Percentiles rank a stretch among this genome's conserved stretches.
Conservation (phyloP, 2,113 vertebrate species). For the Carettochelys insculpta region DNA sequence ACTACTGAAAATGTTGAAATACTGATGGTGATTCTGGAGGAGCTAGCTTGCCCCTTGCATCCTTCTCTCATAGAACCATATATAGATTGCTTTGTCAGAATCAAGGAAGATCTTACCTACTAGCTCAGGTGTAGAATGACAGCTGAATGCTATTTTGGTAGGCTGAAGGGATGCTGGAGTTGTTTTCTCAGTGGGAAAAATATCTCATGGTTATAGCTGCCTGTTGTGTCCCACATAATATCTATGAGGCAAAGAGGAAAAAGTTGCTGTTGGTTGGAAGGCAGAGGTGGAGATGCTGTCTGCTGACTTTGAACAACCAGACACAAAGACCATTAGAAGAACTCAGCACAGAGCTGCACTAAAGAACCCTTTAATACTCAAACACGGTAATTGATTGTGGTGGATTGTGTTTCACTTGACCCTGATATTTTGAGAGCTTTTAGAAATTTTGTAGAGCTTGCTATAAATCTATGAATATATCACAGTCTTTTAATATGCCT, state of each 20-base stretch:
- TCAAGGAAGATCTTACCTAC: background rate
- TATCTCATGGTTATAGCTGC: background rate
- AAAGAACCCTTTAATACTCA: background rate
- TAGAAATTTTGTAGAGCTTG: background rate
- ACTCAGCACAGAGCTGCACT: background rate
- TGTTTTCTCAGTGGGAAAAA: background rate
- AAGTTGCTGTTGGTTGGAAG: background rate
- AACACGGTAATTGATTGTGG: background rate
- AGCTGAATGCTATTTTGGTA: background rate
- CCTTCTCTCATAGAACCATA: background rate
- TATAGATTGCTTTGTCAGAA: background rate
- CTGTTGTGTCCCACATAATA: background rate
- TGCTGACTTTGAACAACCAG: background rate
- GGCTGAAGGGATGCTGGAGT: background rate
- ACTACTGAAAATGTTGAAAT: background rate
- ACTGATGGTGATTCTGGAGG: background rate
- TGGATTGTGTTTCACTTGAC: background rate
- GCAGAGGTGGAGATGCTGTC: background rate
- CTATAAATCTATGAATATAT: background rate
- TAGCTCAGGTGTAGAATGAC: background rate
- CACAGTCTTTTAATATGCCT: background rate
- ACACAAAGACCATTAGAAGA: background rate
- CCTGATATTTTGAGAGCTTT: background rate
- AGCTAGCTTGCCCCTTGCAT: background rate
- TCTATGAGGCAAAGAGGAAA: background rate